phyloP scores from a whole-genome alignment of 2,797 vertebrate genomes.

The Gallinago solitaria region DNA sequence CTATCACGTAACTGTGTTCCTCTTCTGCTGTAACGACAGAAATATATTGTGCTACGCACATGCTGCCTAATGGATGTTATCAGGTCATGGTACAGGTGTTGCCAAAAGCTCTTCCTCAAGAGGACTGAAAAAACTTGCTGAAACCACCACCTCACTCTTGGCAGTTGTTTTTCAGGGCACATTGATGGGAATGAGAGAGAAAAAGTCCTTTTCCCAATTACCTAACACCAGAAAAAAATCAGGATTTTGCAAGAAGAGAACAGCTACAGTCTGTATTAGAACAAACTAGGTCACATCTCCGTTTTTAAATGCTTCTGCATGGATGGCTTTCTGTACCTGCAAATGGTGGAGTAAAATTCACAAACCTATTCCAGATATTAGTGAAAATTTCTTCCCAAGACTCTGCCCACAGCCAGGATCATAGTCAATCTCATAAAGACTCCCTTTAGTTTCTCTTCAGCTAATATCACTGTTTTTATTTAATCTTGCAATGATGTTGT shows the following conservation, averaged over 20 bases:
- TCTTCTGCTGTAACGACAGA: neutral
- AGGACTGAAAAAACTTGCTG: neutral
- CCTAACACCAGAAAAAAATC: neutral
- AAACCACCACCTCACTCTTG: neutral
- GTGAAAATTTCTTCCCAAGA: neutral
- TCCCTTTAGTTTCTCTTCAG: neutral
- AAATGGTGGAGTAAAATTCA: neutral
- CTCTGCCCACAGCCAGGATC: neutral
- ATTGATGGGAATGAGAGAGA: neutral
- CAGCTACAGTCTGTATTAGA: neutral
- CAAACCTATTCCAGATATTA: neutral
- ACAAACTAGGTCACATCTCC: neutral
- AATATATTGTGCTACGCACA: neutral
- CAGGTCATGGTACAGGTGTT: neutral
- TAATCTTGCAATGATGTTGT: constrained; percentile 23
- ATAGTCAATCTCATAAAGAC: neutral
- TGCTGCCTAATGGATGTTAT: neutral
- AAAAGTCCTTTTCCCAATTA: neutral
- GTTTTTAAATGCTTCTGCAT: neutral
- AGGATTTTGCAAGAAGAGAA: neutral
- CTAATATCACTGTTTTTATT: constrained; percentile 15
- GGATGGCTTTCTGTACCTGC: neutral
- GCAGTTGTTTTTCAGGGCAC: neutral
- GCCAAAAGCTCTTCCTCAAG: neutral
- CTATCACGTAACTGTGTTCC: neutral